These are phyloP conservation scores for Drosophila truncata DNA, from an alignment of 1,140 invertebrate genomes.

Conservation along the genomic window DNA sequence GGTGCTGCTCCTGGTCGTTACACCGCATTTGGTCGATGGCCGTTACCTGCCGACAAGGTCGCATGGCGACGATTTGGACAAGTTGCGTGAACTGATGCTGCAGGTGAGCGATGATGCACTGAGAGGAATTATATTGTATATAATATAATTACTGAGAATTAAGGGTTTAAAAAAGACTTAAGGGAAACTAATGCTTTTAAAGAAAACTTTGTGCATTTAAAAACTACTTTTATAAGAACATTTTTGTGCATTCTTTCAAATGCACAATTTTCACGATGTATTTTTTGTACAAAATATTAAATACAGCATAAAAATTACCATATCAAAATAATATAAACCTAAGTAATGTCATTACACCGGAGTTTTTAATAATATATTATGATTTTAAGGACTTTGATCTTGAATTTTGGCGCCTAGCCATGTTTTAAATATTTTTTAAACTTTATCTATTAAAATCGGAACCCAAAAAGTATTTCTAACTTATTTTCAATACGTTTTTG, in stretches of 20 bases:
- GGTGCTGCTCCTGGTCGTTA: slow-evolving; percentile 66
- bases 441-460: not conserved
- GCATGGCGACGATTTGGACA: slow-evolving; percentile 87
- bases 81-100: slow-evolving; percentile 87
- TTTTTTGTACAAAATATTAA: too few species aligned
- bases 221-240: not conserved
- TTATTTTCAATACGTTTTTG: not conserved
- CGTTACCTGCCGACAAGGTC: slow-evolving; percentile 87
- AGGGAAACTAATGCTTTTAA: not conserved
- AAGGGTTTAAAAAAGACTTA: not conserved
- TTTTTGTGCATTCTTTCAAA: not conserved
- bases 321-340: too few species aligned
- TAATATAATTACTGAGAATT: not conserved
- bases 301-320: too few species aligned
- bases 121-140: not conserved
- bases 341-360: too few species aligned
- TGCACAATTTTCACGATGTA: too few species aligned
- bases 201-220: not conserved
- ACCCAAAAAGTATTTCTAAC: not conserved
- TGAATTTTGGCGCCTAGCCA: not conserved
- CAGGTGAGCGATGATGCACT: slow-evolving; percentile 85
- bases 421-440: not conserved
- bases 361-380: not conserved
- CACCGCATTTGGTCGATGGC: slow-evolving; percentile 82
- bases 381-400: not conserved